phyloP scores from a whole-genome alignment of 1,140 invertebrate genomes.

The Kradibia gibbosae region DNA sequence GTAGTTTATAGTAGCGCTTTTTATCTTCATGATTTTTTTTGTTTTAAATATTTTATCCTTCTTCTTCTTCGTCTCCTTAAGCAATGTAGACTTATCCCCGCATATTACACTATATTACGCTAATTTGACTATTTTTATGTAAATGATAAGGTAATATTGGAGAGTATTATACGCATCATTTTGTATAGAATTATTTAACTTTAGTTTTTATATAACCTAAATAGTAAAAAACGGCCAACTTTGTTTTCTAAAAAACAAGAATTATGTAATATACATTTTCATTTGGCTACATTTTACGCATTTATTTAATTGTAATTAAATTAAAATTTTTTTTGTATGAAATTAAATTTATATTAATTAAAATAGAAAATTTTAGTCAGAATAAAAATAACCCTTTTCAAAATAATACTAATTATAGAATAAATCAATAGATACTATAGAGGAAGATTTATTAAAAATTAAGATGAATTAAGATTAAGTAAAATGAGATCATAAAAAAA shows the following conservation, averaged over 20 bases:
- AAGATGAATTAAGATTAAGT: no score
- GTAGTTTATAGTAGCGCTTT: slow-evolving; percentile 30
- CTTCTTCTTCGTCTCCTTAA: background rate
- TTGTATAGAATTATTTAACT: background rate
- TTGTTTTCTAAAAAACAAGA: no score
- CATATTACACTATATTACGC: slow-evolving; percentile 47
- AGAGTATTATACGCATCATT: background rate
- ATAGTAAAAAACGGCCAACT: background rate
- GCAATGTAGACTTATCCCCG: background rate
- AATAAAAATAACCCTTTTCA: no score
- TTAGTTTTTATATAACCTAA: background rate
- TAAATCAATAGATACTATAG: no score
- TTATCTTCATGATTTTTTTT: background rate
- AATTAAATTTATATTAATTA: background rate
- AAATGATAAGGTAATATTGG: slow-evolving; percentile 24
- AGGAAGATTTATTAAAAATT: no score
- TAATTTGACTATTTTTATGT: slow-evolving; percentile 41
- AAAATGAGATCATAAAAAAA: no score
- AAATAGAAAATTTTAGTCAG: background rate
- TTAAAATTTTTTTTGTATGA: background rate
- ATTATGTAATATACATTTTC: background rate
- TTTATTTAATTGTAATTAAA: no score
- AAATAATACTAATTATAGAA: no score
- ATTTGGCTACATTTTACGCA: background rate
- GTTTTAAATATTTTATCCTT: background rate